Conservation (phyloP, 1,140 invertebrate species). For the Rhyacophila brunnea region DNA sequence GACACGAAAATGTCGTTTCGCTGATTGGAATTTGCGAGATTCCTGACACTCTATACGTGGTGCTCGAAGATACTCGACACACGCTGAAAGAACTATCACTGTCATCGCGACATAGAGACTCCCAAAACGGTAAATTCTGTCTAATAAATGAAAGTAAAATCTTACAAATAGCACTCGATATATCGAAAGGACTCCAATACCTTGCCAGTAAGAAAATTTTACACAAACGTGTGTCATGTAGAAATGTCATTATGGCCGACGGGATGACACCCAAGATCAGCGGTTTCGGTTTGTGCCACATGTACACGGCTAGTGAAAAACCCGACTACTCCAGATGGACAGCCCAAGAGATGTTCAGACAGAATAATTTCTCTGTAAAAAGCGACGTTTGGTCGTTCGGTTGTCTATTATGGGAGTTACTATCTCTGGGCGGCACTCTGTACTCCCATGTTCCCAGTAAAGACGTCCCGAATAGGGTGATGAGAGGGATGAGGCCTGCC, state of each 20-base stretch:
- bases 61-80: conserved; percentile 64
- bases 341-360: conserved; percentile 71
- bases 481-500: conserved; percentile 66
- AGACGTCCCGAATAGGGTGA: conserved; percentile 68
- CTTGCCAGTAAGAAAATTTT: conserved; percentile 61
- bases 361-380: conserved; percentile 62
- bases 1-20: conserved; percentile 69
- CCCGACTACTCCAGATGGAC: conserved; percentile 75
- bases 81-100: conserved; percentile 69
- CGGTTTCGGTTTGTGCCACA: conserved; percentile 64
- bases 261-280: conserved; percentile 67
- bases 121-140: conserved; percentile 62
- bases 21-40: conserved; percentile 80
- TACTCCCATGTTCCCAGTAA: conserved; percentile 66
- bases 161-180: conserved; percentile 56
- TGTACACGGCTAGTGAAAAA: conserved; percentile 52
- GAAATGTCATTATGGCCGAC: conserved; percentile 65
- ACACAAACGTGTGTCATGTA: conserved; percentile 70
- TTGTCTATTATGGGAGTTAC: conserved; percentile 78
- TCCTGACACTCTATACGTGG: conserved; percentile 67
- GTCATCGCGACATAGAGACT: conserved; percentile 60
- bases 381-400: conserved; percentile 84
- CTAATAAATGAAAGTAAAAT: conserved; percentile 61
- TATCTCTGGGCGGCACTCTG: conserved; percentile 78
- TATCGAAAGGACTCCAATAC: conserved; percentile 68